Conservation (phyloP, 2,797 vertebrate species). For the Myripristis murdjan region DNA sequence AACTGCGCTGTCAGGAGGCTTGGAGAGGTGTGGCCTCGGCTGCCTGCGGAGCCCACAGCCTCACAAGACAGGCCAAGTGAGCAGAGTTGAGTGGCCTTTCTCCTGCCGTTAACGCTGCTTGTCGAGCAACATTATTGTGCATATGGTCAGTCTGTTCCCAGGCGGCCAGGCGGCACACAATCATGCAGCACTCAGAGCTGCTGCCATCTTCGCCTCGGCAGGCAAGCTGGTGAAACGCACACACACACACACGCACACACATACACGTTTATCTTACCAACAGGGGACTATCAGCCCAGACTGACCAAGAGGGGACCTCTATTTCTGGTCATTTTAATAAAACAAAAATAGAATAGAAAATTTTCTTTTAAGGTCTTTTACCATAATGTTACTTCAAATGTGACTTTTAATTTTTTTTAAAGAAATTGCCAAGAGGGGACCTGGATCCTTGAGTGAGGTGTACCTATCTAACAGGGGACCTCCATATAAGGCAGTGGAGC, state of each 20-base stretch:
- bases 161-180: slow-evolving; percentile 48
- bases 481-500: too few relatives aligned
- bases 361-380: too few relatives aligned
- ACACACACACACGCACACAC: slow-evolving; percentile 17
- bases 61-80: slow-evolving; percentile 61
- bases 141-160: slow-evolving; percentile 82
- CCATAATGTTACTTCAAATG: too few relatives aligned
- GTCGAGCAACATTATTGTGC: slow-evolving; percentile 71
- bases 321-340: too few relatives aligned
- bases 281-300: too few relatives aligned
- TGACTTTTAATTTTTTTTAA: too few relatives aligned
- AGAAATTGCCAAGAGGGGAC: too few relatives aligned
- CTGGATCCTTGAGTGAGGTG: too few relatives aligned
- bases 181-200: slow-evolving; percentile 66
- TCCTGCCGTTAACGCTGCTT: slow-evolving; percentile 68
- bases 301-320: too few relatives aligned
- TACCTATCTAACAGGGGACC: too few relatives aligned
- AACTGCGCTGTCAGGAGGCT: slow-evolving; percentile 33
- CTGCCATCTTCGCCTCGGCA: slow-evolving; percentile 67
- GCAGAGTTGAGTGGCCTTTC: slow-evolving; percentile 73
- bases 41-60: slow-evolving; percentile 30
- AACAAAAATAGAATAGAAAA: too few relatives aligned
- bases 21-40: slow-evolving; percentile 13
- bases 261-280: too few relatives aligned
- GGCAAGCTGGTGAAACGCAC: slow-evolving; percentile 35